Evolutionary conservation across 2,113 vertebrate genomes (phyloP).

Genomic region (Larimichthys polyactis): DNA sequence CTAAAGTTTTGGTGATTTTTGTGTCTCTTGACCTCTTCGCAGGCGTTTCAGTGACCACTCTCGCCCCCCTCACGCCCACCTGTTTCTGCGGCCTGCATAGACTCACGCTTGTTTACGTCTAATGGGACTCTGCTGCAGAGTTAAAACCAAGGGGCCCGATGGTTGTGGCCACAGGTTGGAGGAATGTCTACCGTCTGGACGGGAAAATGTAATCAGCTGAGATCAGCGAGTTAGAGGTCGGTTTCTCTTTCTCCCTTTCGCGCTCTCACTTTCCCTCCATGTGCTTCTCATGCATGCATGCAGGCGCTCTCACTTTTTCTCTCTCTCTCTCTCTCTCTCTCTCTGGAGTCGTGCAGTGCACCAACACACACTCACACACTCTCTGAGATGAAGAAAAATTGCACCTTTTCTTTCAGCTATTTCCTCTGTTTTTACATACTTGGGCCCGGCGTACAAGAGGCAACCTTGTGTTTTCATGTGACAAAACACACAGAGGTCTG

Average conservation of each 20-base stretch:
- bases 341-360: background rate
- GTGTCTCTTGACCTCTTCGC: slow-evolving; percentile 26
- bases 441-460: slow-evolving; percentile 74
- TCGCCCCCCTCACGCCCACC: slow-evolving; percentile 66
- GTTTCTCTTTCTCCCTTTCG: slow-evolving; percentile 56
- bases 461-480: slow-evolving; percentile 81
- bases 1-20: background rate
- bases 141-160: slow-evolving; percentile 67
- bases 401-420: slow-evolving; percentile 83
- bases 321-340: background rate
- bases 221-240: slow-evolving; percentile 74
- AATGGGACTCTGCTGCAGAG: slow-evolving; percentile 61
- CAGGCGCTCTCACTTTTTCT: slow-evolving; percentile 44
- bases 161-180: slow-evolving; percentile 75
- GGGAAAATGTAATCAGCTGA: slow-evolving; percentile 82
- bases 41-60: slow-evolving; percentile 48
- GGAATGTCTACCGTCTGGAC: slow-evolving; percentile 83
- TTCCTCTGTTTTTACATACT: slow-evolving; percentile 84
- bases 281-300: slow-evolving; percentile 70
- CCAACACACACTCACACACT: slow-evolving; percentile 30
- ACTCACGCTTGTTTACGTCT: slow-evolving; percentile 71
- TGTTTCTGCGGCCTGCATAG: slow-evolving; percentile 65
- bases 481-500: slow-evolving; percentile 82
- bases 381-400: slow-evolving; percentile 78
- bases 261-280: slow-evolving; percentile 63